These are phyloP conservation scores for Sminthurides aquaticus DNA, from an alignment of 2,888 invertebrate genomes.

Conservation along the genomic window DNA sequence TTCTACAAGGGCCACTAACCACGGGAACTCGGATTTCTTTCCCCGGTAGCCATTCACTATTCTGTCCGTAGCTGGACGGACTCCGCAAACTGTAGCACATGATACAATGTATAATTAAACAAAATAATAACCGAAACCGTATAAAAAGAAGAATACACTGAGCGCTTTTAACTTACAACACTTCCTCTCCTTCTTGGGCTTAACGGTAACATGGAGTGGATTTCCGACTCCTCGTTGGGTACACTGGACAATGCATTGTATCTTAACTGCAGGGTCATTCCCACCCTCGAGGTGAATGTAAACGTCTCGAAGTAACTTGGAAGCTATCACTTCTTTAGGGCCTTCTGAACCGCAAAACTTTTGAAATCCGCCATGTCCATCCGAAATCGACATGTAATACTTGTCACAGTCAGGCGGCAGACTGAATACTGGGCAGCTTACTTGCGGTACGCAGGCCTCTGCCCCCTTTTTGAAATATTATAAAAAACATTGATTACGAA, in stretches of 20 bases:
- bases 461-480: slow-evolving; percentile 29
- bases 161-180: slow-evolving; percentile 27
- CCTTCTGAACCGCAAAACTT: slow-evolving; percentile 28
- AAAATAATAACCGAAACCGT: too few species aligned
- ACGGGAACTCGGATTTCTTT: slow-evolving; percentile 36
- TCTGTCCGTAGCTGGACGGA: slow-evolving; percentile 29
- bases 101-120: too few species aligned
- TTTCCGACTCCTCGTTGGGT: slow-evolving; percentile 26
- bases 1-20: slow-evolving; percentile 38
- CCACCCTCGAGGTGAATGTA: slow-evolving; percentile 24
- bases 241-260: slow-evolving; percentile 32
- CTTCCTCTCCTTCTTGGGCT: slow-evolving; percentile 21
- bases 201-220: slow-evolving; percentile 7
- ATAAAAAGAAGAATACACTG: too few species aligned
- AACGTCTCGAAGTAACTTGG: slow-evolving; percentile 31
- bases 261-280: slow-evolving; percentile 2
- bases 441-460: slow-evolving; percentile 35
- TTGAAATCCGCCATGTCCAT: slow-evolving; percentile 28
- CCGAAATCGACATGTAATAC: slow-evolving; percentile 27
- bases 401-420: slow-evolving; percentile 10
- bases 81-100: slow-evolving; percentile 31
- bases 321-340: slow-evolving; percentile 25
- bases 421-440: slow-evolving; percentile 24
- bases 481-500: not conserved
- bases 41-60: slow-evolving; percentile 34